These are phyloP conservation scores for Heliopora coerulea DNA, from an alignment of 92 coral and sea anemone genomes.

Conservation along the genomic window DNA sequence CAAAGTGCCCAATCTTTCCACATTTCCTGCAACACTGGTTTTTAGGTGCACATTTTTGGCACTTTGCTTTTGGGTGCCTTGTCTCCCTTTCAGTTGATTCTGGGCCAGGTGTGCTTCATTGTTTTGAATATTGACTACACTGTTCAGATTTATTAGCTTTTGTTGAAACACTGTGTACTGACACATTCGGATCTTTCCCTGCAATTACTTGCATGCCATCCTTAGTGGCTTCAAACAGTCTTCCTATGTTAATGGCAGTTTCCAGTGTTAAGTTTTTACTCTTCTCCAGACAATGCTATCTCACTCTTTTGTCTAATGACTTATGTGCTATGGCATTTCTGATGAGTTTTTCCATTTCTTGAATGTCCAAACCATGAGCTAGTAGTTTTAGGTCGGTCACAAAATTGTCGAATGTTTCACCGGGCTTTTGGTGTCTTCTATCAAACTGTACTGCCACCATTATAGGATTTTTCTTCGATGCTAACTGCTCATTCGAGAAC, in stretches of 20 bases:
- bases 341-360: conserved; percentile 46
- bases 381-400: conserved; percentile 42
- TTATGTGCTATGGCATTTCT: conserved; percentile 58
- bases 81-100: neutral
- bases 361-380: conserved; percentile 53
- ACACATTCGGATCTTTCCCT: conserved; percentile 46
- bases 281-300: neutral
- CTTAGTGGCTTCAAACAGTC: conserved; percentile 49
- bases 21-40: conserved; percentile 42
- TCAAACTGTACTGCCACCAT: conserved; percentile 54
- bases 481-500: conserved; percentile 26
- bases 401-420: conserved; percentile 51
- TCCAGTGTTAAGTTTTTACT: conserved; percentile 47
- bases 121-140: neutral
- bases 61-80: neutral
- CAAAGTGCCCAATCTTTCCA: conserved; percentile 47
- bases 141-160: conserved; percentile 12
- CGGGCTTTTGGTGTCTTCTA: conserved; percentile 48
- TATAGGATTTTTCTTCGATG: conserved; percentile 48
- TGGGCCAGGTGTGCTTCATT: neutral
- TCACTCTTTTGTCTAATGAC: conserved; percentile 51
- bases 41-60: conserved; percentile 45
- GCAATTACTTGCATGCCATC: conserved; percentile 50
- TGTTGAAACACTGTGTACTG: conserved; percentile 22
- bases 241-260: conserved; percentile 44